Conservation (phyloP, 2,113 vertebrate genomes). For the Laterallus jamaicensis region DNA sequence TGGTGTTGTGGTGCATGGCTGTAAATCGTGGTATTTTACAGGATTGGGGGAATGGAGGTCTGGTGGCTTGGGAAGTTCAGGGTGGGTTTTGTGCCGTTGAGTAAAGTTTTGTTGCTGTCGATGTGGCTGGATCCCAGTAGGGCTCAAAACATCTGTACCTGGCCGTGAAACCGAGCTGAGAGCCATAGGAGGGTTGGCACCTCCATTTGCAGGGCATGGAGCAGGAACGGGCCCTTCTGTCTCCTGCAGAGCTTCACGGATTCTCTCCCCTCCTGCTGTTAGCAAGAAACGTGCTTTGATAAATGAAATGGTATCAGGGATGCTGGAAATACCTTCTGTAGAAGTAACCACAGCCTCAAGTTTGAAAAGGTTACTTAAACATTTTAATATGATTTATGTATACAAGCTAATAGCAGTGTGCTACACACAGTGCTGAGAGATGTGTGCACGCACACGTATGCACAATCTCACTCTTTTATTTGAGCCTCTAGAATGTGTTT, state of each 20-base stretch:
- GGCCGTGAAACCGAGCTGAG: neutral
- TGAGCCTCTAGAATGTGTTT: neutral
- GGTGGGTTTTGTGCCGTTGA: neutral
- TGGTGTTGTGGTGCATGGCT: accelerated
- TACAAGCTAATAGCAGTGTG: neutral
- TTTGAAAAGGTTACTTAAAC: neutral
- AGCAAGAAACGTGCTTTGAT: accelerated
- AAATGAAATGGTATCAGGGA: accelerated
- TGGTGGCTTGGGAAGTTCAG: accelerated
- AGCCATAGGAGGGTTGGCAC: neutral
- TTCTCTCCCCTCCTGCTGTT: neutral
- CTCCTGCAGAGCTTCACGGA: neutral
- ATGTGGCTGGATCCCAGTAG: neutral
- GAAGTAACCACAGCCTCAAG: neutral
- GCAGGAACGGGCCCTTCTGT: neutral
- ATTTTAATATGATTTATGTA: neutral
- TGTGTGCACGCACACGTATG: accelerated
- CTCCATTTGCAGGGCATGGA: accelerated
- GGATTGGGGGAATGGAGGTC: accelerated
- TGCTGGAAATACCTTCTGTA: neutral
- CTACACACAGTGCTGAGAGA: accelerated
- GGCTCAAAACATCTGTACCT: neutral
- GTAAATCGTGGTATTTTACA: neutral
- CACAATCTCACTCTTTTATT: neutral
- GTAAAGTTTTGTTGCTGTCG: too few relatives aligned